Evolutionary conservation across 2,113 vertebrate species (phyloP).

Genomic region (Oxyura jamaicensis): DNA sequence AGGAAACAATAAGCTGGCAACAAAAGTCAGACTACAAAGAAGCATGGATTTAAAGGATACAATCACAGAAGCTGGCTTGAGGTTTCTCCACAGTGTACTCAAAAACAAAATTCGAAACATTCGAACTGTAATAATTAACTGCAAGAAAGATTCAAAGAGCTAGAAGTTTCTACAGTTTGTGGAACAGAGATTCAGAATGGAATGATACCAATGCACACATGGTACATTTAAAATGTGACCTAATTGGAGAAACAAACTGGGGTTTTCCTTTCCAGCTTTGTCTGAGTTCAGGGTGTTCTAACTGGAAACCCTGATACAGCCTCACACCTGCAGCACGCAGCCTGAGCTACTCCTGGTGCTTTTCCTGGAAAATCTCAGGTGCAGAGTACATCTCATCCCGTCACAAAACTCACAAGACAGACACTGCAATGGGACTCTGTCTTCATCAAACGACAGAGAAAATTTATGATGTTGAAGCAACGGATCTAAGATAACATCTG

Average conservation of each 20-base stretch:
- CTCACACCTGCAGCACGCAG: background rate
- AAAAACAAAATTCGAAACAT: background rate
- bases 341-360: background rate
- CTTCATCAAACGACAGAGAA: background rate
- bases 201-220: background rate
- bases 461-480: background rate
- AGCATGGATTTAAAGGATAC: background rate
- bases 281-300: background rate
- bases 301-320: background rate
- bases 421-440: background rate
- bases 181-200: background rate
- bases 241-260: background rate
- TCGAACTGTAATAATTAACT: background rate
- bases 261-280: background rate
- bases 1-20: background rate
- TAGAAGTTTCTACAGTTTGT: background rate
- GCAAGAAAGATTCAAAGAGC: background rate
- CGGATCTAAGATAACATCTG: background rate
- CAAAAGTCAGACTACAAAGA: background rate
- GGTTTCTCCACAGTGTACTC: background rate
- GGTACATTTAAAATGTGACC: background rate
- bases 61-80: background rate
- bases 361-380: background rate
- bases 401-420: background rate
- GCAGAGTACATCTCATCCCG: background rate